Conservation (phyloP, 2,888 invertebrate genomes). For the Muschampia plurimacula region DNA sequence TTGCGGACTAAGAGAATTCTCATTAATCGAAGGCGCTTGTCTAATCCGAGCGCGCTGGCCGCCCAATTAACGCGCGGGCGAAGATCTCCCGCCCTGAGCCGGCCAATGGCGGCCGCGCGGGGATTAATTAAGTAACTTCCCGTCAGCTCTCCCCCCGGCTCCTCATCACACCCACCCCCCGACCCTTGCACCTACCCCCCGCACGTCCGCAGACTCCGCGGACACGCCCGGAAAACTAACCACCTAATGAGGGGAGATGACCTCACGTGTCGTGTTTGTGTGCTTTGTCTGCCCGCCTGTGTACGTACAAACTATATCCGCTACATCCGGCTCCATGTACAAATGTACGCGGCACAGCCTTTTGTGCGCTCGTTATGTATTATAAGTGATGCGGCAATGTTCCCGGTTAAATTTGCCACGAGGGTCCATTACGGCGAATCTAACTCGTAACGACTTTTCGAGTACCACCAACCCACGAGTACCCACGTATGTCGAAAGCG, state of each 20-base stretch:
- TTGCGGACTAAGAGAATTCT: constrained; percentile 57
- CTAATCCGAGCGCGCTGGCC: constrained; percentile 73
- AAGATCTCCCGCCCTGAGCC: constrained; percentile 76
- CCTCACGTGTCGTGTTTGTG: constrained; percentile 68
- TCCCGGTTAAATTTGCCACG: constrained; percentile 44
- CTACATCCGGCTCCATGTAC: constrained; percentile 52
- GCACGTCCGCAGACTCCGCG: constrained; percentile 77
- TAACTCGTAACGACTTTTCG: constrained; percentile 42
- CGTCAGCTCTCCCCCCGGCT: constrained; percentile 62
- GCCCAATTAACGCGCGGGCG: constrained; percentile 85
- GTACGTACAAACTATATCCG: constrained; percentile 67
- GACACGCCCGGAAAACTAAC: constrained; percentile 86
- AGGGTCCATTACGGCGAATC: constrained; percentile 44
- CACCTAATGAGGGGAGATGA: constrained; percentile 86
- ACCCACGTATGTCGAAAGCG: constrained; percentile 30
- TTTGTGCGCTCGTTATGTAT: constrained; percentile 75
- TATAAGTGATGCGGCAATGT: constrained; percentile 45
- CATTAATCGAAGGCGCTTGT: constrained; percentile 71
- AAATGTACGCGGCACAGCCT: constrained; percentile 65
- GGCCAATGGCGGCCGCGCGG: constrained; percentile 83
- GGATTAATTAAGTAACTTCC: constrained; percentile 86
- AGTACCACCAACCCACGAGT: constrained; percentile 32
- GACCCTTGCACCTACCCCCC: constrained; percentile 60
- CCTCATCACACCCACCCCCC: constrained; percentile 44
- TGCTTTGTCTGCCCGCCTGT: constrained; percentile 66